A percentile compares a stretch with the other conserved stretches of the same genome.
These are phyloP conservation scores for Mallotus villosus DNA, from an alignment of 2,797 vertebrate species.

Conservation along the genomic window DNA sequence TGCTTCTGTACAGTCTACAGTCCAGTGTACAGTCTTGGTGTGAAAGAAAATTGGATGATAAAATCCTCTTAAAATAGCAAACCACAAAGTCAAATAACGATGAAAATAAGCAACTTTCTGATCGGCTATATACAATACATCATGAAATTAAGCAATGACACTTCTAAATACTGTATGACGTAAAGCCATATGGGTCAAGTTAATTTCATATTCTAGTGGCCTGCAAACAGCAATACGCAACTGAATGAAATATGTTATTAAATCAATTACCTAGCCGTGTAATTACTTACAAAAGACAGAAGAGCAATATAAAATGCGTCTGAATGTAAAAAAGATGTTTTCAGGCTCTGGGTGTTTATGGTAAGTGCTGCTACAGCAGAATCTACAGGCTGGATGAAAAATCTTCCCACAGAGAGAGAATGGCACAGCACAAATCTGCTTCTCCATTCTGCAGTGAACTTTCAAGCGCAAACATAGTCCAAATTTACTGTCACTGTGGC, in stretches of 20 bases:
- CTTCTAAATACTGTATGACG: background rate
- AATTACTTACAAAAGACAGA: background rate
- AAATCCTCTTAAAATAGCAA: background rate
- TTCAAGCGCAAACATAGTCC: constrained; percentile 38
- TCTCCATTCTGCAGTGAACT: constrained; percentile 53
- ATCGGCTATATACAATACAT: background rate
- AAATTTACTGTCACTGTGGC: constrained; percentile 35
- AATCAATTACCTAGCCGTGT: constrained; percentile 10
- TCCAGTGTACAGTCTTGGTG: background rate
- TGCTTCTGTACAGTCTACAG: background rate
- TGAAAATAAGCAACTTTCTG: background rate
- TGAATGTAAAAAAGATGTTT: constrained; percentile 12
- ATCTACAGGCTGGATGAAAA: constrained; percentile 29
- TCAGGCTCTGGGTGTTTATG: constrained; percentile 5
- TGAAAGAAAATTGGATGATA: background rate
- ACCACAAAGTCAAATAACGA: background rate
- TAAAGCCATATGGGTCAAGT: background rate
- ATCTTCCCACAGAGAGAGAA: constrained; percentile 36
- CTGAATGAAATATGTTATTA: background rate
- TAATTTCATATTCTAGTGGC: background rate
- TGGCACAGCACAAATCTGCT: constrained; percentile 51
- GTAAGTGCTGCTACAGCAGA: constrained; percentile 22
- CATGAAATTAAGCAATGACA: background rate
- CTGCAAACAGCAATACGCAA: background rate
- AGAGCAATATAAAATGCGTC: background rate